Evolutionary conservation across 1,140 invertebrate genomes (phyloP).

Genomic region (Tetraneura akinire): DNA sequence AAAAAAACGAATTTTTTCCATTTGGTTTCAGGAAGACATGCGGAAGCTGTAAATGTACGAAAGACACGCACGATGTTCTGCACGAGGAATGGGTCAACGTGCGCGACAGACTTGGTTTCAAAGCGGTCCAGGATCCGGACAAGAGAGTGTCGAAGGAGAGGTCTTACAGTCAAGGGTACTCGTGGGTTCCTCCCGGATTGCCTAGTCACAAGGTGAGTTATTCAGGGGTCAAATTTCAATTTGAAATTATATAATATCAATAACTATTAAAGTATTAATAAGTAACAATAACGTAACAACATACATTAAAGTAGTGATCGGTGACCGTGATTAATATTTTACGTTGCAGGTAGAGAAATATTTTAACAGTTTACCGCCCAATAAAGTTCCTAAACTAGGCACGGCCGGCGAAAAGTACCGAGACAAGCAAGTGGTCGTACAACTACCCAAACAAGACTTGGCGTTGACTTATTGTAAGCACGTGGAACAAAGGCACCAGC

Average conservation of each 20-base stretch:
- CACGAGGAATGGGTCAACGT: conserved; percentile 85
- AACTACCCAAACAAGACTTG: conserved; percentile 93
- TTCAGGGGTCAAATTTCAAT: too few relatives aligned
- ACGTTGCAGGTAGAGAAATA: conserved; percentile 66
- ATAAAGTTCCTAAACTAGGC: conserved; percentile 75
- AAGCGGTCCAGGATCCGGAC: conserved; percentile 61
- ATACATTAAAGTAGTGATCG: too few relatives aligned
- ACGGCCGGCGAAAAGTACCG: conserved; percentile 77
- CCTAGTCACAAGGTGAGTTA: conserved; percentile 63
- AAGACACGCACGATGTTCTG: conserved; percentile 82
- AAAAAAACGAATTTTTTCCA: too few relatives aligned
- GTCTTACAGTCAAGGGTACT: conserved; percentile 64
- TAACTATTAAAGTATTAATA: too few relatives aligned
- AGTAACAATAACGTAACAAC: too few relatives aligned
- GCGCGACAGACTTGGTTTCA: conserved; percentile 76
- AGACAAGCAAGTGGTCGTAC: conserved; percentile 80
- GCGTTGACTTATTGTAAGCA: conserved; percentile 86
- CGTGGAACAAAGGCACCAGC: conserved; percentile 73
- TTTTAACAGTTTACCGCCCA: conserved; percentile 74
- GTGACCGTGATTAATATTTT: neutral
- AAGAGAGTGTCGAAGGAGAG: conserved; percentile 56
- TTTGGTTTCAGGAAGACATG: conserved; percentile 74
- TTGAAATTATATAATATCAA: too few relatives aligned
- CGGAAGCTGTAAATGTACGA: conserved; percentile 83
- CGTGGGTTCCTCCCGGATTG: conserved; percentile 82